These are phyloP conservation scores for Parauchenoglanis ngamensis DNA, from an alignment of 2,797 vertebrate genomes.

Conservation along the genomic window DNA sequence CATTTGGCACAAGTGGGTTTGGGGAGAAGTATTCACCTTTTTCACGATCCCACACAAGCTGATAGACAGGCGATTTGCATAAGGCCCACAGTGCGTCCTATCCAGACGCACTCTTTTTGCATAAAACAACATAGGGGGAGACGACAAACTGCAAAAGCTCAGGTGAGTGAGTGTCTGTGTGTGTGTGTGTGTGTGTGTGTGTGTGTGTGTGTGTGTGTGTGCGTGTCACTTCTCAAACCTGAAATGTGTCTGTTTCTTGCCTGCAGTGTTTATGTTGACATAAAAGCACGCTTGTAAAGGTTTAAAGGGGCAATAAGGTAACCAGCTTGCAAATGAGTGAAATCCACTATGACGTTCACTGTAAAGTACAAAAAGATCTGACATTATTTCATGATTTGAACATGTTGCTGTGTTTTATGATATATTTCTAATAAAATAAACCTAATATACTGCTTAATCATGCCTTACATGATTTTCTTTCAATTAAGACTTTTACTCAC, in stretches of 20 bases:
- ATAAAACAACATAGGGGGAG: conserved; percentile 82
- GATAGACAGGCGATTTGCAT: conserved; percentile 73
- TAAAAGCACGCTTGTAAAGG: background rate
- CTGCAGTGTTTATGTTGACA: conserved; percentile 34
- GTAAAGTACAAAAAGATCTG: background rate
- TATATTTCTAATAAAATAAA: background rate
- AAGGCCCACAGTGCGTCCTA: conserved; percentile 72
- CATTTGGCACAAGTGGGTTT: conserved; percentile 74
- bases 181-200: conserved; percentile 16
- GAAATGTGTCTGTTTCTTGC: conserved; percentile 21
- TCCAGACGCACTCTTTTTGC: conserved; percentile 78
- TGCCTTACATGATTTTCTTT: background rate
- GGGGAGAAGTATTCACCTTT: conserved; percentile 69
- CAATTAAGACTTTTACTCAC: background rate
- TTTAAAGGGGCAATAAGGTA: conserved; percentile 16
- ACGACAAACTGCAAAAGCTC: conserved; percentile 66
- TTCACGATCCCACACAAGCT: conserved; percentile 66
- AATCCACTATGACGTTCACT: background rate
- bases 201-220: background rate
- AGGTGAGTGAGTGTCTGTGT: conserved; percentile 40
- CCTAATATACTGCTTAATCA: background rate
- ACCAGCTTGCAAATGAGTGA: background rate
- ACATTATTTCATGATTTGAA: background rate
- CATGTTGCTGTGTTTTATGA: background rate
- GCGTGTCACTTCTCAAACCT: conserved; percentile 27